Base-by-base conservation (phyloP, 2,113 vertebrate genomes). In the Telmatochromis bifrenatus region DNA sequence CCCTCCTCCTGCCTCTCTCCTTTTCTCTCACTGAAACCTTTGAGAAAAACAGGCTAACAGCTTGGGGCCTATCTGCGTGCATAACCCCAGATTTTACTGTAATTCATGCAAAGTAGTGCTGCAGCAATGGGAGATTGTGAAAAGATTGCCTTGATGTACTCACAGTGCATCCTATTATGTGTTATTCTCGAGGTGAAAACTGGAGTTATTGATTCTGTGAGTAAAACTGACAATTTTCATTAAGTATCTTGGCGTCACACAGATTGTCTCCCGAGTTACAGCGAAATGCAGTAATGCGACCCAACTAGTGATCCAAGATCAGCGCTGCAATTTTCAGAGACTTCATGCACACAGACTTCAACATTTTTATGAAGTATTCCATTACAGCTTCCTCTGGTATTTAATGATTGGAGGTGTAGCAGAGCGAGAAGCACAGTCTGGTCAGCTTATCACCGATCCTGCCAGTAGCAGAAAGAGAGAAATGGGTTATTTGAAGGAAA, bases 71-170 rank as follows among this genome's bases (percentile, higher is more conserved):
- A 90, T 92, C 91, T 91, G 88, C 83, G 58, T 92, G 88, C 94
- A 93, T 81, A 90, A 92, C 94, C 93, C 93, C 88, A 90, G 85
- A 93, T 94, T 93, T 92, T 93, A 90, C 92, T 93, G 87, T 93
- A 94, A 94, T 93, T 94, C 94, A 95, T 94, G 94, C 94, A 95
- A 94, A 95, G 93, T 91, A 91, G 91, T 80, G 81, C 81, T 80
- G 84, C 91, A 89, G 93, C 90, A 82, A 82, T 53, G 92, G 87
- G 88, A 94, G 86, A 93, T 88, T 88, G 88, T 90, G 91, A 75
- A 90, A 83, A 91, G 92, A 94, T 94, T 94, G 92, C 85, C 89
- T 92, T 89, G 89, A 94, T 92, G 92, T 90, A 85, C 91, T 92
- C 89, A 73, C 89, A 91, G 82, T 83, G 89, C 90, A 92, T 95